Conservation (phyloP, 2,888 invertebrate genomes). For the Hypomecis punctinalis region DNA sequence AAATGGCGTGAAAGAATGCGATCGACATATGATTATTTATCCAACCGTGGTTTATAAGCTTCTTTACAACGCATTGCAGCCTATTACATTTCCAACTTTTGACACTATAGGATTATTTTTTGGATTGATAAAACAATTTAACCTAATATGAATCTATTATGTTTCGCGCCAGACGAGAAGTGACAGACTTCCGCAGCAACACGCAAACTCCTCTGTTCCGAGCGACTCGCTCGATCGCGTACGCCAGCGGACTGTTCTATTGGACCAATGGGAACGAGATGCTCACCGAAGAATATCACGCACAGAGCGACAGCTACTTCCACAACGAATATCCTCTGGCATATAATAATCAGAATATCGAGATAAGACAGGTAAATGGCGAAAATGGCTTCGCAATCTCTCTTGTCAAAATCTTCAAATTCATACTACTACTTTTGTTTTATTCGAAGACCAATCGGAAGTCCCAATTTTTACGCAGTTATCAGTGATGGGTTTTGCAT, state of each 20-base stretch:
- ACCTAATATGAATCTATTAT: neutral
- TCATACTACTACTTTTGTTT: neutral
- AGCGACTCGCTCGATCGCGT: constrained; percentile 90
- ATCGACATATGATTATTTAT: too few relatives aligned
- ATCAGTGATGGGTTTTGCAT: too few relatives aligned
- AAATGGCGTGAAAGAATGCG: too few relatives aligned
- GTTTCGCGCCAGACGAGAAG: constrained; percentile 84
- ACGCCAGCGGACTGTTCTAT: constrained; percentile 91
- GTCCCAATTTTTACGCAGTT: too few relatives aligned
- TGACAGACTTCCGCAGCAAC: constrained; percentile 89
- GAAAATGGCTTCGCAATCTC: neutral
- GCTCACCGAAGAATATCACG: constrained; percentile 91
- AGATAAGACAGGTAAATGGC: constrained; percentile 58
- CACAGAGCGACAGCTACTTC: constrained; percentile 88
- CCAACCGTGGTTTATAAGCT: too few relatives aligned
- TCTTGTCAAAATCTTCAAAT: neutral
- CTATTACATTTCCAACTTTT: too few relatives aligned
- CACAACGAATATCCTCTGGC: constrained; percentile 89
- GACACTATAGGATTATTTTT: too few relatives aligned
- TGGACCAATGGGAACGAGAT: constrained; percentile 94
- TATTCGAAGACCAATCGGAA: too few relatives aligned
- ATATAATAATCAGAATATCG: constrained; percentile 69
- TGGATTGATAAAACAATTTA: too few relatives aligned
- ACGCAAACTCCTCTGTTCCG: constrained; percentile 91
- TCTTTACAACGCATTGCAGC: too few relatives aligned